Percentiles rank a stretch among this genome's conserved stretches.
These are phyloP conservation scores for Todiramphus saurophagus DNA, from an alignment of 2,113 vertebrate genomes.

Conservation along the genomic window DNA sequence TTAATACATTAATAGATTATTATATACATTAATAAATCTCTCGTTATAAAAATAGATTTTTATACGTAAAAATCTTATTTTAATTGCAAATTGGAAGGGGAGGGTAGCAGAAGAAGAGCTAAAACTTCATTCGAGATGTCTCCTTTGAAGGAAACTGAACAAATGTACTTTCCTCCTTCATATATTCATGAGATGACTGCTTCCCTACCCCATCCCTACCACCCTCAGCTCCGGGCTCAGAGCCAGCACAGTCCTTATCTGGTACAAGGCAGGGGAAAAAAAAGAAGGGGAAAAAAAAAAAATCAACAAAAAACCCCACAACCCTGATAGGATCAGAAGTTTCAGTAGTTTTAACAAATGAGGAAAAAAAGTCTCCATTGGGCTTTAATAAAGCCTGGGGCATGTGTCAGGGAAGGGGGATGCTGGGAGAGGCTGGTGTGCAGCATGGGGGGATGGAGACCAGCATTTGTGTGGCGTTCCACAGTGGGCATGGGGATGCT, in stretches of 20 bases:
- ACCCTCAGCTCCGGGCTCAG: conserved; percentile 1
- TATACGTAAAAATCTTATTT: conserved; percentile 22
- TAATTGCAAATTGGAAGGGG: conserved; percentile 32
- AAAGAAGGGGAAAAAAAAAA: not conserved
- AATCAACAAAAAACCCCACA: not conserved
- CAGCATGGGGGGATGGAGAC: not conserved
- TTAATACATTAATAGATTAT: conserved; percentile 15
- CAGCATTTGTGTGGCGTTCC: rapidly evolving
- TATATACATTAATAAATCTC: conserved; percentile 34
- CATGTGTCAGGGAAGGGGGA: not conserved
- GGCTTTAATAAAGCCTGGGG: not conserved
- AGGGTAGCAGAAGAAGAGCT: not conserved
- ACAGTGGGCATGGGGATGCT: not conserved
- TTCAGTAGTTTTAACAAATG: conserved; percentile 27
- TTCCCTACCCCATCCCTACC: not conserved
- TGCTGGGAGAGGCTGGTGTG: rapidly evolving
- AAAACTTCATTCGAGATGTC: conserved; percentile 32
- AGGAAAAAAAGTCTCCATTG: not conserved
- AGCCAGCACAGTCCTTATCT: conserved; percentile 62
- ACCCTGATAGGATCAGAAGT: conserved; percentile 26
- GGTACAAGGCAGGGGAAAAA: not conserved
- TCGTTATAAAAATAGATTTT: conserved; percentile 9
- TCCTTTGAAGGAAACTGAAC: conserved; percentile 41
- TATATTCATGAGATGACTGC: conserved; percentile 43
- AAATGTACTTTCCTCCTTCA: conserved; percentile 58